A percentile compares a stretch with the other conserved stretches of the same genome.
These are phyloP conservation scores for Telenomus remus DNA, from an alignment of 1,140 invertebrate species.

Conservation along the genomic window DNA sequence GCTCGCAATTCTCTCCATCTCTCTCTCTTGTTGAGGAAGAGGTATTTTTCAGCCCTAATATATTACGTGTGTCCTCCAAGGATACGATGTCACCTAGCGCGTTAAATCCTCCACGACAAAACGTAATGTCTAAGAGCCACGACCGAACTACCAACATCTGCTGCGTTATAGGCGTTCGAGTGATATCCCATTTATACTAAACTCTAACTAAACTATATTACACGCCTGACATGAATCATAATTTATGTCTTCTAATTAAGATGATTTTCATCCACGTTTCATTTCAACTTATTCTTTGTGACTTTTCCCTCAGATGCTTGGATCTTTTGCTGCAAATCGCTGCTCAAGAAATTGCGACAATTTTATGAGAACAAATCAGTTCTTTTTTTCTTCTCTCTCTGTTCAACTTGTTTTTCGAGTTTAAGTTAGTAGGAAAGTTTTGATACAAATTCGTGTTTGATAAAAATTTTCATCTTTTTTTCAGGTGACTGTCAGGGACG, in stretches of 20 bases:
- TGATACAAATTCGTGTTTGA: neutral
- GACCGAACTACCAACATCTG: conserved; percentile 35
- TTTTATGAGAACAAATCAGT: no score
- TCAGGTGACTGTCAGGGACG: conserved; percentile 86
- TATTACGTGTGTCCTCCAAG: conserved; percentile 67
- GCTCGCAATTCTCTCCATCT: conserved; percentile 4
- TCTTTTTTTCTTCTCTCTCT: no score
- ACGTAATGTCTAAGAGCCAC: conserved; percentile 33
- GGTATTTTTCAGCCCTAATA: conserved; percentile 68
- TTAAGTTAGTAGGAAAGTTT: neutral
- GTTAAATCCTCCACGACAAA: conserved; percentile 41
- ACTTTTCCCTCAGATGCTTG: no score
- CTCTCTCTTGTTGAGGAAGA: conserved; percentile 50
- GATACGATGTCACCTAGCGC: conserved; percentile 55
- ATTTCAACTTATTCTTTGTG: no score
- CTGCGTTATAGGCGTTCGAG: conserved; percentile 42
- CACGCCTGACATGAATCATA: conserved; percentile 29
- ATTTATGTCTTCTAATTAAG: conserved; percentile 41
- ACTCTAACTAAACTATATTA: conserved; percentile 36
- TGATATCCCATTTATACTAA: conserved; percentile 41
- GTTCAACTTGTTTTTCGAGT: no score
- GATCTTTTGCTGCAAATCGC: no score
- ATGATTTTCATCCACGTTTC: neutral
- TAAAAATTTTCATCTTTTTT: conserved; percentile 47
- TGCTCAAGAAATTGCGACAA: no score